Evolutionary conservation across 1,140 invertebrate genomes (phyloP).

Genomic region (Mizuhopecten yessoensis): DNA sequence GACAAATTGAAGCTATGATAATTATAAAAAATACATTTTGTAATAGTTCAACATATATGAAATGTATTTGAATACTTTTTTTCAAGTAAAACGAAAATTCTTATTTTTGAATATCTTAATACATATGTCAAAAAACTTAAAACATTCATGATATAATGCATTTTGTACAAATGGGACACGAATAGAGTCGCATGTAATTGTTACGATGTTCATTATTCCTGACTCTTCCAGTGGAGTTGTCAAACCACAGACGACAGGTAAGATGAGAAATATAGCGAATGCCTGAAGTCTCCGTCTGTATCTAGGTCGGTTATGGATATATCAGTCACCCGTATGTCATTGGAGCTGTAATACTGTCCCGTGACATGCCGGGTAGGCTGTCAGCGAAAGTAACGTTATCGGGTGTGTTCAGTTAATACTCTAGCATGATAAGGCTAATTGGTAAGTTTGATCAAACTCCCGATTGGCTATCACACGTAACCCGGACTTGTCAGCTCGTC

Average conservation of each 20-base stretch:
- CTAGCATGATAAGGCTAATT: constrained; percentile 17
- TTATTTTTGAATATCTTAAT: no score
- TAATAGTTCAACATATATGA: no score
- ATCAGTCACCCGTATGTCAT: neutral
- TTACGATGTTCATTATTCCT: neutral
- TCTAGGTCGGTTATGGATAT: neutral
- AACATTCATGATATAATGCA: no score
- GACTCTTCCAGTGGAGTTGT: neutral
- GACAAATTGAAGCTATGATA: no score
- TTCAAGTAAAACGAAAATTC: no score
- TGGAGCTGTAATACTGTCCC: neutral
- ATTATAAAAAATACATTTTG: no score
- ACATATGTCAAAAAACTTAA: no score
- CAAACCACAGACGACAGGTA: neutral
- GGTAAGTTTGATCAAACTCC: constrained; percentile 15
- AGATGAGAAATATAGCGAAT: neutral
- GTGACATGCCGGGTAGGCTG: neutral
- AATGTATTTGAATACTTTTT: no score
- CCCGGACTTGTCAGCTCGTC: neutral
- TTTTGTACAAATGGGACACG: neutral
- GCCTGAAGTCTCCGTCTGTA: neutral
- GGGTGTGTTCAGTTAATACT: constrained; percentile 32
- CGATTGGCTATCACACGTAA: constrained; percentile 24
- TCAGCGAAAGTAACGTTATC: constrained; percentile 38
- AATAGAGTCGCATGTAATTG: neutral